Evolutionary conservation across 2,113 vertebrate genomes (phyloP).

Genomic region (Ictalurus punctatus): DNA sequence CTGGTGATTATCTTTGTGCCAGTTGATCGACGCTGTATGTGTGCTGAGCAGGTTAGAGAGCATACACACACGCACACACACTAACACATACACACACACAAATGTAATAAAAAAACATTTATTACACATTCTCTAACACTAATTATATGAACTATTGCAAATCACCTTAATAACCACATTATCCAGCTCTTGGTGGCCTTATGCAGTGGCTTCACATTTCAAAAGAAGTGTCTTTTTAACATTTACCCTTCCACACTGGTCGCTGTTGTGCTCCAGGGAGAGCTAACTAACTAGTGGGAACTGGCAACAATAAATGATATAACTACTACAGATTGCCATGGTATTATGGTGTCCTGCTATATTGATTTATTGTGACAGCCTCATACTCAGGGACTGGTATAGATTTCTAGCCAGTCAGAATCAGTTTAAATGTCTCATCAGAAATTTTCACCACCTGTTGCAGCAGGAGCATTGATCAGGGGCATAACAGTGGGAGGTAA

Average conservation of each 20-base stretch:
- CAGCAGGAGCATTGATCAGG: neutral
- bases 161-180: neutral
- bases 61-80: neutral
- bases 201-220: neutral
- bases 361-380: neutral
- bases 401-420: neutral
- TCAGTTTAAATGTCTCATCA: neutral
- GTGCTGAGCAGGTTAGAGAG: slow-evolving; percentile 51
- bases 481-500: neutral
- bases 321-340: neutral
- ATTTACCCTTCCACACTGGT: neutral
- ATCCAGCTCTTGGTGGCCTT: neutral
- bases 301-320: neutral
- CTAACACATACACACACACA: neutral
- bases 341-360: neutral
- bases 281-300: neutral
- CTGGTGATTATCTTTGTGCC: slow-evolving; percentile 67
- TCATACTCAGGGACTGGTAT: neutral
- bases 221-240: neutral
- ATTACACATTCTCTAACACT: neutral
- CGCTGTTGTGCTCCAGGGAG: neutral
- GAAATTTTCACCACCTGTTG: neutral
- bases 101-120: neutral
- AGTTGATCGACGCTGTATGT: slow-evolving; percentile 57
- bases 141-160: neutral